Evolutionary conservation across 2,113 vertebrate species (phyloP).

Genomic region (Callocephalon fimbriatum): DNA sequence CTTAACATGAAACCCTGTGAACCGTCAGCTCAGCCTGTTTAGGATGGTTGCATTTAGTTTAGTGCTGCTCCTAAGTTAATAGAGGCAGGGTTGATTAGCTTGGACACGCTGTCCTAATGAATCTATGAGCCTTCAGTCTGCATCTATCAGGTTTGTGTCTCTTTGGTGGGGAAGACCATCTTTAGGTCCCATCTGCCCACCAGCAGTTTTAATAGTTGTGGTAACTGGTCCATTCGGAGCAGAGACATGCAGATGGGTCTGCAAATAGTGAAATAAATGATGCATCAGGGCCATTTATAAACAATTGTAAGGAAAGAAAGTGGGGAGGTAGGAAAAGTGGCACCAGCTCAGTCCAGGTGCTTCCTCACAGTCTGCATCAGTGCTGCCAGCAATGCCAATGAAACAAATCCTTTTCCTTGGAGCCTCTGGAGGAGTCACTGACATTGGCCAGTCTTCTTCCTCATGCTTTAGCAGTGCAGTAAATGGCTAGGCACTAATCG

Average conservation of each 20-base stretch:
- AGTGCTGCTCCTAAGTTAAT: not conserved
- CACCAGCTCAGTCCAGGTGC: not conserved
- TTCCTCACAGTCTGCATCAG: not conserved
- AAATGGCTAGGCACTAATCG: not conserved
- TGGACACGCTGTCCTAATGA: not conserved
- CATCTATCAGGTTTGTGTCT: not conserved
- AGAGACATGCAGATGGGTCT: not conserved
- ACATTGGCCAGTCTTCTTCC: not conserved
- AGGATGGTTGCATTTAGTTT: not conserved
- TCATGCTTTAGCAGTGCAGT: not conserved
- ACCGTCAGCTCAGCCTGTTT: not conserved
- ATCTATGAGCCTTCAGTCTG: not conserved
- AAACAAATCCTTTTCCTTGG: not conserved
- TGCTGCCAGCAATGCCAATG: not conserved
- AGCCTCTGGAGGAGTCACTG: not conserved
- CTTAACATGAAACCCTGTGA: not conserved
- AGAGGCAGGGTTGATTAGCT: not conserved
- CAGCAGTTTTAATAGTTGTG: not conserved
- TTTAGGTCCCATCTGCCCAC: not conserved
- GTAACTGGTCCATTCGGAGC: not conserved
- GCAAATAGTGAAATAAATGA: not conserved
- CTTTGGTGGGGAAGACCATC: accelerated
- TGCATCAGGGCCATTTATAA: not conserved
- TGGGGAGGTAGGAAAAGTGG: not conserved
- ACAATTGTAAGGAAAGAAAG: not conserved